These are phyloP conservation scores for Pseudomyrmex concolor DNA, from an alignment of 1,140 invertebrate genomes.

Conservation along the genomic window DNA sequence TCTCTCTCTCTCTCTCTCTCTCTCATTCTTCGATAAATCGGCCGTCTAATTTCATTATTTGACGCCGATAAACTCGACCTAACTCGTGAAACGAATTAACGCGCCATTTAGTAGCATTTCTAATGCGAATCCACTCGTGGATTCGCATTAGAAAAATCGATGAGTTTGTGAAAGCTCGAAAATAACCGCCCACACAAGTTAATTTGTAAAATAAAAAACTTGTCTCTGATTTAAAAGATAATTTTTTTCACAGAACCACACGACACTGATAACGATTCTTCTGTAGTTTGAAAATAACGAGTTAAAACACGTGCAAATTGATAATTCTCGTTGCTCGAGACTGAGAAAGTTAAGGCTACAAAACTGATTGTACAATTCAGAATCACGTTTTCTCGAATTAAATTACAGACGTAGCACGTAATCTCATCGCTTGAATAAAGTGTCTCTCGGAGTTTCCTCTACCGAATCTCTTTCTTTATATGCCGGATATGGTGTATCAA, in stretches of 20 bases:
- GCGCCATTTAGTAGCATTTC: slow-evolving; percentile 34
- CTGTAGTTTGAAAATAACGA: no score
- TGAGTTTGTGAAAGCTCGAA: not conserved
- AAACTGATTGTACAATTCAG: not conserved
- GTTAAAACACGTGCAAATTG: no score
- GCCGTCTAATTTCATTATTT: slow-evolving; percentile 56
- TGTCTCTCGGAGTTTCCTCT: not conserved
- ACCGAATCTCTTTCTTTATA: not conserved
- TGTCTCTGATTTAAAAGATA: no score
- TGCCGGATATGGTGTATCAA: slow-evolving; percentile 10
- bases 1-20: not conserved
- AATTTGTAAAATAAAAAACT: not conserved
- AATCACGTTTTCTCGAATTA: not conserved
- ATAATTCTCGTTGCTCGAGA: no score
- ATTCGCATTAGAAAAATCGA: slow-evolving; percentile 12
- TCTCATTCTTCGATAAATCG: slow-evolving; percentile 34
- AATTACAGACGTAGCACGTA: not conserved
- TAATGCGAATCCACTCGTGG: no score
- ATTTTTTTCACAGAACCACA: no score
- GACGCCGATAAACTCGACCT: slow-evolving; percentile 51
- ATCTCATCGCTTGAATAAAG: not conserved
- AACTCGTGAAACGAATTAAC: slow-evolving; percentile 54
- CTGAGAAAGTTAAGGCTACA: not conserved
- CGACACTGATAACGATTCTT: no score
- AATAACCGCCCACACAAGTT: not conserved